Evolutionary conservation across 2,888 invertebrate genomes (phyloP).

Genomic region (Coenonympha arcania): DNA sequence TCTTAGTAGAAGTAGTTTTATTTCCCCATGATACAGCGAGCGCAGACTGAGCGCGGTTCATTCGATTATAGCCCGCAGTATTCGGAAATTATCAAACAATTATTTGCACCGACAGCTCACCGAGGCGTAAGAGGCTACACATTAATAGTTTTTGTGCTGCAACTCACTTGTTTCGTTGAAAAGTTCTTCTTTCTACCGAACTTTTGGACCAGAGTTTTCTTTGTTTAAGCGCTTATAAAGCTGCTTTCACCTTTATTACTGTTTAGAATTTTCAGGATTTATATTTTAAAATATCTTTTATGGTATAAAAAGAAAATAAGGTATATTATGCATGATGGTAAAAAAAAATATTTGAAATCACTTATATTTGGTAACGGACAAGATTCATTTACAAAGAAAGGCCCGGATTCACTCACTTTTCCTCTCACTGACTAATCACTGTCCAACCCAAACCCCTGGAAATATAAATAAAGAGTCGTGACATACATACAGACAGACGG

Average conservation of each 20-base stretch:
- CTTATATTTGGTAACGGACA: too few species aligned
- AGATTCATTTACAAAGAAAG: too few species aligned
- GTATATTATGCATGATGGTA: too few species aligned
- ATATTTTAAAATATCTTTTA: neutral
- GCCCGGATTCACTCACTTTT: too few species aligned
- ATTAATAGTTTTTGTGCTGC: constrained; percentile 69
- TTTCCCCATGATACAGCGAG: constrained; percentile 19
- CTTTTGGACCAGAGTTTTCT: constrained; percentile 8
- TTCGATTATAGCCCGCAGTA: constrained; percentile 70
- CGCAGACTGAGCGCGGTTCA: constrained; percentile 42
- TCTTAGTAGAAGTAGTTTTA: neutral
- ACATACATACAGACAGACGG: too few species aligned
- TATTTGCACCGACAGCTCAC: constrained; percentile 67
- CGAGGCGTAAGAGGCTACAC: constrained; percentile 61
- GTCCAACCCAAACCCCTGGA: too few species aligned
- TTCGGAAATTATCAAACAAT: constrained; percentile 69
- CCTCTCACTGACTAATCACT: too few species aligned
- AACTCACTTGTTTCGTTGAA: constrained; percentile 50
- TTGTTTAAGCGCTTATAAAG: constrained; percentile 6
- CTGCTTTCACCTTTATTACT: neutral
- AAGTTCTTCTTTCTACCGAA: constrained; percentile 9
- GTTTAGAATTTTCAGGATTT: neutral
- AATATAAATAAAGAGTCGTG: too few species aligned
- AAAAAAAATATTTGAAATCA: neutral
- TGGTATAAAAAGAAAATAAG: too few species aligned